phyloP scores from a whole-genome alignment of 2,888 invertebrate genomes.

The Galerucella pusilla region DNA sequence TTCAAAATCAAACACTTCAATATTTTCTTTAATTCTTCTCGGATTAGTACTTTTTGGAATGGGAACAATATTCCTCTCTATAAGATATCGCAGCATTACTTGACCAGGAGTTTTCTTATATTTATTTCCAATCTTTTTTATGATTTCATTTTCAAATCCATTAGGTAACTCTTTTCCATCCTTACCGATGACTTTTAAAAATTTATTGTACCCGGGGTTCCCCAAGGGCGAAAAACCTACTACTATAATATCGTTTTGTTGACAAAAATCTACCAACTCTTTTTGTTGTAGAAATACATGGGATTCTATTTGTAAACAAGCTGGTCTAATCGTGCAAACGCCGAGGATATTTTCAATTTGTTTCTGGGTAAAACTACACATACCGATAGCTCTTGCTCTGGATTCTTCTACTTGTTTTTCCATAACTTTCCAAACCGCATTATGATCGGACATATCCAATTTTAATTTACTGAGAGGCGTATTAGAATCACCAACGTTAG shows the following conservation, averaged over 20 bases:
- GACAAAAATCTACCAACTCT: conserved; percentile 64
- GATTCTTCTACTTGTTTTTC: conserved; percentile 74
- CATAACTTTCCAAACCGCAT: conserved; percentile 62
- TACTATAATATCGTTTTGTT: conserved; percentile 63
- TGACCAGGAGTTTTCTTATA: conserved; percentile 79
- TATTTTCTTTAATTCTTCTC: conserved; percentile 77
- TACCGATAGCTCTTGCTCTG: conserved; percentile 78
- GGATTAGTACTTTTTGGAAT: conserved; percentile 86
- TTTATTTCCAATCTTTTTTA: conserved; percentile 68
- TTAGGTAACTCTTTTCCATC: conserved; percentile 66
- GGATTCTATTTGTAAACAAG: conserved; percentile 75
- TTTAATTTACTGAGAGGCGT: conserved; percentile 23
- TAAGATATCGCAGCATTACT: conserved; percentile 75
- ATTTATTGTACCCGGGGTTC: conserved; percentile 61
- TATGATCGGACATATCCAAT: conserved; percentile 32
- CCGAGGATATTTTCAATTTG: conserved; percentile 76
- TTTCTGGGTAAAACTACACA: conserved; percentile 80
- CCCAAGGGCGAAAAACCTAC: conserved; percentile 68
- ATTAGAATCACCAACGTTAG: conserved; percentile 33
- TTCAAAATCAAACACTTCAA: conserved; percentile 77
- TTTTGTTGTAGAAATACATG: conserved; percentile 67
- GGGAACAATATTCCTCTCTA: conserved; percentile 76
- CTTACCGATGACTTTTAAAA: conserved; percentile 38
- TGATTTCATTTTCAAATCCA: conserved; percentile 70
- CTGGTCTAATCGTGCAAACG: conserved; percentile 70